Evolutionary conservation across 2,797 vertebrate genomes (phyloP), one percentile per base, ranked within the genome.

Genomic region (Tamandua tetradactyla): DNA sequence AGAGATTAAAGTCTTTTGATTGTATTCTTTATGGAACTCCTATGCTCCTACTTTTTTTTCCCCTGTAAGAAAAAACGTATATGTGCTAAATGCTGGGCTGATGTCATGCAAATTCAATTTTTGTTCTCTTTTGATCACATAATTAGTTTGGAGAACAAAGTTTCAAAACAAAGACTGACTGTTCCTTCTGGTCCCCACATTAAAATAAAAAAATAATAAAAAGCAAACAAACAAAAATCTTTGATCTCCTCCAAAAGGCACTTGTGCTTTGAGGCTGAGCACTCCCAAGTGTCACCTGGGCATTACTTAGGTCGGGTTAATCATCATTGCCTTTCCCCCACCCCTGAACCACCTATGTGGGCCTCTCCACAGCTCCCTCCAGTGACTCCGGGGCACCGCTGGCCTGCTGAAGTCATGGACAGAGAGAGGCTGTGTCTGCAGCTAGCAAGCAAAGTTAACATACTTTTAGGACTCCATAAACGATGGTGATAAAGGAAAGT

Each of bases 1-100:
- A 72, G 49, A 94, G 83, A 97, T 75, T 95, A 93, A 95, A 94
- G 96, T 76, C 52, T 94, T 75, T 89, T n/a, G 92, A 89, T 44
- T 84, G 91, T 7, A 52, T 90, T 71, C 66, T 94, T 89, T 59
- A 62, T 1, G 32, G 94, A 92, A 71, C 59, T 42, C 8, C 0
- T 80, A 81, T 40, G 22, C 49, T n/a, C 18, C 13, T 79, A 59
- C 72, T 7, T 52, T 52, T 6, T n/a, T 7, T 23, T 12, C n/a
- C 47, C 42, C 71, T 11, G n/a, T 4, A 35, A 14, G 93, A n/a
- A 86, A 89, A 86, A 80, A 61, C 0, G 2, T 25, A 10, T 4
- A 74, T 80, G 80, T 18, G 0, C 14, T 37, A 22, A 0, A 59
- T 0, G 30, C 32, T 42, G 93, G 66, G 32, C 72, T 92, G 92